Conservation (phyloP, 2,113 vertebrate species). For the Ranitomeya variabilis region DNA sequence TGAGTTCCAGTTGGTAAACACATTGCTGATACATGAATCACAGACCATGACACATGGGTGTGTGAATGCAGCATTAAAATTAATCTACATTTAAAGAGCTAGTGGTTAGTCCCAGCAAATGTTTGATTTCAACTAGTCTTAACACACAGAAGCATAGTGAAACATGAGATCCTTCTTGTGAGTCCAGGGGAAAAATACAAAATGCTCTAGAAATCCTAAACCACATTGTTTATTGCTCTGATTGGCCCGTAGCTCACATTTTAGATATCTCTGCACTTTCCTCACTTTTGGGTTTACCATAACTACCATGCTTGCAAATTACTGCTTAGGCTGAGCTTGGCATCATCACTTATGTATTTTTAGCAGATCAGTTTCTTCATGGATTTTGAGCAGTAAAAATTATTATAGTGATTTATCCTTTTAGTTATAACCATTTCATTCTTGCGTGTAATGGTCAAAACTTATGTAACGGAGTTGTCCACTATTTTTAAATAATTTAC, state of each 20-base stretch:
- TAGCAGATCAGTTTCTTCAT: constrained; percentile 29
- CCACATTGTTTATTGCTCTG: constrained; percentile 49
- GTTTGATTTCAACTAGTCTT: neutral
- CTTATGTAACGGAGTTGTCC: neutral
- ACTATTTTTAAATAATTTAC: neutral
- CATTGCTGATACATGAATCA: too few species aligned
- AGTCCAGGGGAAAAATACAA: constrained; percentile 26
- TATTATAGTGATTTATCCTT: neutral
- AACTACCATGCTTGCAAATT: constrained; percentile 44
- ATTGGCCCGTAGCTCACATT: constrained; percentile 40
- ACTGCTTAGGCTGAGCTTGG: constrained; percentile 41
- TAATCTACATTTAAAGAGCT: neutral
- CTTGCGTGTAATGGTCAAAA: neutral
- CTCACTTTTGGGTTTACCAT: constrained; percentile 45
- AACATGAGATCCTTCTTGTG: constrained; percentile 35
- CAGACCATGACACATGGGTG: too few species aligned
- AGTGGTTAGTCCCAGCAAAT: neutral
- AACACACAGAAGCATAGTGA: constrained; percentile 21
- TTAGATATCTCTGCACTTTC: constrained; percentile 50
- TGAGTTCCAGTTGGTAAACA: too few species aligned
- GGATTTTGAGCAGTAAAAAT: constrained; percentile 30
- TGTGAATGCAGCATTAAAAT: neutral
- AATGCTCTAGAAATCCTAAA: constrained; percentile 19
- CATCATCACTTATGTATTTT: constrained; percentile 40
- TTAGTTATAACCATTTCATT: neutral